Percentiles rank a stretch among this genome's conserved stretches.
Conservation (phyloP, 2,888 invertebrate species). For the Drosophila paramelanica region DNA sequence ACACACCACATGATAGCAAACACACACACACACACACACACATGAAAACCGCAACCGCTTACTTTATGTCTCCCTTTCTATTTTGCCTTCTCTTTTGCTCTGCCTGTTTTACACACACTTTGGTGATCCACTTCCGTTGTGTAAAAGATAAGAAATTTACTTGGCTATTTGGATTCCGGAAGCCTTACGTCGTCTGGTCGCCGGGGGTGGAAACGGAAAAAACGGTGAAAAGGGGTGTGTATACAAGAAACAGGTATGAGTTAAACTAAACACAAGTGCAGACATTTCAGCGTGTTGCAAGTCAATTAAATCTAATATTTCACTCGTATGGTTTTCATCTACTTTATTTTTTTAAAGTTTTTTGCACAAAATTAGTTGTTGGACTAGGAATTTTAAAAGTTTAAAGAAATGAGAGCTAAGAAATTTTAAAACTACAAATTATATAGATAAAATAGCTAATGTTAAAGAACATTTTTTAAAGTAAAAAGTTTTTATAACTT, state of each 20-base stretch:
- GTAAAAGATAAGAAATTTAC: conserved; percentile 56
- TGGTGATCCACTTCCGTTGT: conserved; percentile 61
- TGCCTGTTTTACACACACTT: conserved; percentile 42
- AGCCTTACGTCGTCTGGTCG: conserved; percentile 29
- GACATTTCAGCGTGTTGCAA: conserved; percentile 51
- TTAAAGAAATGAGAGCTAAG: background rate
- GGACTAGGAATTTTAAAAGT: conserved; percentile 7
- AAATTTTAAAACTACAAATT: background rate
- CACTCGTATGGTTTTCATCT: conserved; percentile 8
- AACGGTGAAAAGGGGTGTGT: background rate
- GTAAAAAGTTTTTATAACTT: too few species aligned
- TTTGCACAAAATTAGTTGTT: conserved; percentile 16
- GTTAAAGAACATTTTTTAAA: too few species aligned
- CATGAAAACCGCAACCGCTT: conserved; percentile 35
- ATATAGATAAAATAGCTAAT: too few species aligned
- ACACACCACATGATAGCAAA: conserved; percentile 38
- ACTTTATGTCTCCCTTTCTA: background rate
- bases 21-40: conserved; percentile 23
- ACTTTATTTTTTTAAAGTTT: conserved; percentile 1
- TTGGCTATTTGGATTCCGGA: conserved; percentile 50
- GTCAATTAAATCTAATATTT: conserved; percentile 71
- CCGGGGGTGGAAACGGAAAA: background rate
- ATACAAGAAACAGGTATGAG: conserved; percentile 27
- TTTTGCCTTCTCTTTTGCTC: background rate
- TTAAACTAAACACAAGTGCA: background rate